Percentiles rank a stretch among this genome's conserved stretches.
Evolutionary conservation across 2,113 vertebrate species (phyloP).

Genomic region (Oncorhynchus tshawytscha): DNA sequence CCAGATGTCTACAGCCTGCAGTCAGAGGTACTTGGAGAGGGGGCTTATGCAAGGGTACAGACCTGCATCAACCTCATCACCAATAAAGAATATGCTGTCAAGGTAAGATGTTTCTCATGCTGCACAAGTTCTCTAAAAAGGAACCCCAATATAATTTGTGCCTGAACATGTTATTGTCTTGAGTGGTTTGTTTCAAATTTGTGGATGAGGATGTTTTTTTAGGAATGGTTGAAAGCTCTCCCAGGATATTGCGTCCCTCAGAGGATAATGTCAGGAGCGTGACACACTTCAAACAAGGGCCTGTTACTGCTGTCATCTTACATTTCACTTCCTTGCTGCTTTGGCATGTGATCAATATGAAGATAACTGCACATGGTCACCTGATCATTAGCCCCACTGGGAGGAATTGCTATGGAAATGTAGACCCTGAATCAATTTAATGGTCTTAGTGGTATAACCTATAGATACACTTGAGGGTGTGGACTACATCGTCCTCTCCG

Average conservation of each 20-base stretch:
- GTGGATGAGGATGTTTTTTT: not conserved
- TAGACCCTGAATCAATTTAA: not conserved
- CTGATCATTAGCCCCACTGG: not conserved
- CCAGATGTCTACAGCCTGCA: slow-evolving; percentile 95
- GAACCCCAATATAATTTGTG: not conserved
- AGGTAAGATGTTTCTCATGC: slow-evolving; percentile 72
- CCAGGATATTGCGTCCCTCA: not conserved
- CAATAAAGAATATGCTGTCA: slow-evolving; percentile 96
- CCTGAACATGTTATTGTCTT: not conserved
- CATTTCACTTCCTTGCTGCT: slow-evolving; percentile 18
- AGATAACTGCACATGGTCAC: not conserved
- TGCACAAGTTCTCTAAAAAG: not conserved
- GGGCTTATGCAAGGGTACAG: slow-evolving; percentile 92
- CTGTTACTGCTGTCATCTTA: not conserved
- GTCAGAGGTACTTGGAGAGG: slow-evolving; percentile 92
- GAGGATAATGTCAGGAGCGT: not conserved
- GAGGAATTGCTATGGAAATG: not conserved
- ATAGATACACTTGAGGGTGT: too few species aligned
- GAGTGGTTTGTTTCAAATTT: not conserved
- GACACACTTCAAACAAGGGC: not conserved
- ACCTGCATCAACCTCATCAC: slow-evolving; percentile 95
- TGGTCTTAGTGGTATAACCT: not conserved
- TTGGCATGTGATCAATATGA: not conserved
- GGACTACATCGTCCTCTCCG: not conserved
- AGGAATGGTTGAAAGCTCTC: not conserved